These are phyloP conservation scores for Odontamblyopus lacepedii DNA, from an alignment of 2,797 vertebrate species.

Conservation along the genomic window DNA sequence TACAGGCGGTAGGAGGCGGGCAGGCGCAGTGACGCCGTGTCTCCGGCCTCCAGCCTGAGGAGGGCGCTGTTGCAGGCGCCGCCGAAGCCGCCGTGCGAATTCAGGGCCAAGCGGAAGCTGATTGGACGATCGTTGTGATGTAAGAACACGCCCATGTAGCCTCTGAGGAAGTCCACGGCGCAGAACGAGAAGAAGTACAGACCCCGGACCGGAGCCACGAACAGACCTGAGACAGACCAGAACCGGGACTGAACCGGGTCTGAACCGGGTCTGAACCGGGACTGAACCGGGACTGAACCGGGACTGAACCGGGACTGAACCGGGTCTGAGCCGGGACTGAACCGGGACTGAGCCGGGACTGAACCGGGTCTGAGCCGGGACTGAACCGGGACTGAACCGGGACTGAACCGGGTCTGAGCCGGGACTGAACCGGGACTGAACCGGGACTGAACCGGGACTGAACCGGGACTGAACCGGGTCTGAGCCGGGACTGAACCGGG, in stretches of 20 bases:
- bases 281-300: too few relatives aligned
- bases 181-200: conserved; percentile 73
- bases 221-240: conserved; percentile 51
- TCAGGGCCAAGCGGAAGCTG: conserved; percentile 60
- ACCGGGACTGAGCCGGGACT: too few relatives aligned
- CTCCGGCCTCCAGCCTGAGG: conserved; percentile 50
- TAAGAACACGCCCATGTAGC: conserved; percentile 69
- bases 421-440: background rate
- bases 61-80: conserved; percentile 23
- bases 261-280: too few relatives aligned
- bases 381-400: background rate
- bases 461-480: background rate
- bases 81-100: conserved; percentile 67
- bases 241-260: too few relatives aligned
- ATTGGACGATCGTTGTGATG: conserved; percentile 59
- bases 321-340: too few relatives aligned
- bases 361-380: too few relatives aligned
- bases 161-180: conserved; percentile 64
- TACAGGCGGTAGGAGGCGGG: conserved; percentile 70
- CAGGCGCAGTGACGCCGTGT: conserved; percentile 52
- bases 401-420: background rate
- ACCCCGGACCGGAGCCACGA: conserved; percentile 59
- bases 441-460: background rate
- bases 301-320: too few relatives aligned
- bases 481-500: background rate